Conservation (phyloP, 2,113 vertebrate genomes). For the Hippopotamus amphibius region DNA sequence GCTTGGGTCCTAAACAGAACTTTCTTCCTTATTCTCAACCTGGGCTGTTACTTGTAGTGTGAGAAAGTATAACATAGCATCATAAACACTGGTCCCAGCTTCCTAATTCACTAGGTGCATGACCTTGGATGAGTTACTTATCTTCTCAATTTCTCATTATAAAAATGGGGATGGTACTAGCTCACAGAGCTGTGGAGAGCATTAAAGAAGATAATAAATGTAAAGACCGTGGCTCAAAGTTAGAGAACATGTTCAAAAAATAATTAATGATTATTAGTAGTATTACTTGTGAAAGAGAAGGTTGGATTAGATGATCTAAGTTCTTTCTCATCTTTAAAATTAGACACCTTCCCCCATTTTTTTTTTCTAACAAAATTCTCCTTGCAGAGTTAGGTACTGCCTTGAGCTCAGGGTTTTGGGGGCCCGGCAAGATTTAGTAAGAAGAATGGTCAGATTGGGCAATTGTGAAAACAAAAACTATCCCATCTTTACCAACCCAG, state of each 20-base stretch:
- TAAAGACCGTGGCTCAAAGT: neutral
- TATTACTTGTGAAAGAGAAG: constrained; percentile 24
- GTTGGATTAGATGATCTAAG: neutral
- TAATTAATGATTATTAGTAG: neutral
- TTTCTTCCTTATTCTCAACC: neutral
- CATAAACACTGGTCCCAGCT: neutral
- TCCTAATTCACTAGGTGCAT: neutral
- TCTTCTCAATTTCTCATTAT: neutral
- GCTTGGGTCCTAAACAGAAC: neutral
- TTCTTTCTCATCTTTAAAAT: constrained; percentile 44
- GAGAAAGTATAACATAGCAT: neutral
- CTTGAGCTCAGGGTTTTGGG: neutral
- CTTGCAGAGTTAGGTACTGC: neutral
- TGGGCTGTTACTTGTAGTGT: neutral
- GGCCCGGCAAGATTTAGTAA: neutral
- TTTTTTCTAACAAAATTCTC: neutral
- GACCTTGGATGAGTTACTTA: neutral
- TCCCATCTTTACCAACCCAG: neutral
- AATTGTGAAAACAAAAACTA: constrained; percentile 31
- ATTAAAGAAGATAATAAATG: neutral
- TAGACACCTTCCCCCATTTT: neutral
- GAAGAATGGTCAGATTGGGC: neutral
- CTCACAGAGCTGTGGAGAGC: neutral
- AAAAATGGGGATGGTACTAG: neutral
- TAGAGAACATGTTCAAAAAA: neutral